Evolutionary conservation across 2,113 vertebrate genomes (phyloP).

Genomic region (Hystrix cristata): DNA sequence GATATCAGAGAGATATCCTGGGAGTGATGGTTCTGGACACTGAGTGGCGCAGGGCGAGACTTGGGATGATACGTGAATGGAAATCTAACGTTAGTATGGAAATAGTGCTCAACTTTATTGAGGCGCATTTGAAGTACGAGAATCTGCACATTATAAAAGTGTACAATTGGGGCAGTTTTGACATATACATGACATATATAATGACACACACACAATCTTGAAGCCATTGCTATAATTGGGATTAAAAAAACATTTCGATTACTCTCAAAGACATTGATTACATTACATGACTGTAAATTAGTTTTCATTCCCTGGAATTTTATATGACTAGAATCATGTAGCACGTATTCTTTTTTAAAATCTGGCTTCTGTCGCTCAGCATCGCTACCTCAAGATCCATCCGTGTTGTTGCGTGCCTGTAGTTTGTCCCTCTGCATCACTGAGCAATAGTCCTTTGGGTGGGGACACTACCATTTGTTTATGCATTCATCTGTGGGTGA

Average conservation of each 20-base stretch:
- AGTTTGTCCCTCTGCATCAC: neutral
- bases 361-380: neutral
- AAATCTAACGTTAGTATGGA: too few species aligned
- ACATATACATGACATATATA: neutral
- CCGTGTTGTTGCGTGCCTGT: accelerated
- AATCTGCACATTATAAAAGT: neutral
- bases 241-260: neutral
- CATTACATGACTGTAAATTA: neutral
- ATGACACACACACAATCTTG: neutral
- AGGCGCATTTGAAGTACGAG: neutral
- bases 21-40: neutral
- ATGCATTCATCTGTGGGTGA: neutral
- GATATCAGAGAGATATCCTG: neutral
- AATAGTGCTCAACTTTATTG: neutral
- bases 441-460: neutral
- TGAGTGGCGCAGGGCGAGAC: neutral
- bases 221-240: neutral
- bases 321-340: neutral
- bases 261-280: neutral
- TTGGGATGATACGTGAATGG: accelerated
- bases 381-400: neutral
- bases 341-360: neutral
- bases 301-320: neutral
- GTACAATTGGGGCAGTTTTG: neutral
- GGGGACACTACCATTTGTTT: neutral